Conservation (phyloP, 92 coral and sea anemone species). For the Porites cylindrica region DNA sequence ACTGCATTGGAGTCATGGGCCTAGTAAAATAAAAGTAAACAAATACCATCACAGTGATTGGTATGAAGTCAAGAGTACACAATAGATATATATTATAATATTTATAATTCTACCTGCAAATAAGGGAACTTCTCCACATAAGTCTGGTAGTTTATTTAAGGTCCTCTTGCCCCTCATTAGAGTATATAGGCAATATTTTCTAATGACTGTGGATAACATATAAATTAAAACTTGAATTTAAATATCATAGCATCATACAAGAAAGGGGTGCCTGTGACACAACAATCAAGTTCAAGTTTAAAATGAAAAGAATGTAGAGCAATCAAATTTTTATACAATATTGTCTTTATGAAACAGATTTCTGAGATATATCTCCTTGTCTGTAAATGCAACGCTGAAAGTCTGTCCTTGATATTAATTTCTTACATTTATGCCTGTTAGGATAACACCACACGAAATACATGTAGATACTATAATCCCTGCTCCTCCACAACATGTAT, state of each 20-base stretch:
- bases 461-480: slow-evolving; percentile 8
- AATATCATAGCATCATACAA: slow-evolving; percentile 28
- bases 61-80: slow-evolving; percentile 1
- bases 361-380: slow-evolving; percentile 2
- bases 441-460: slow-evolving; percentile 14
- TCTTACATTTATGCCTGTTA: slow-evolving; percentile 15
- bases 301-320: not conserved
- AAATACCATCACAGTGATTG: not conserved
- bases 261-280: slow-evolving; percentile 30
- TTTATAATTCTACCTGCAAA: slow-evolving; percentile 11
- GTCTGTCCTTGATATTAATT: slow-evolving; percentile 8
- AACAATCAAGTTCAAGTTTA: slow-evolving; percentile 6
- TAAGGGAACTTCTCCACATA: slow-evolving; percentile 2
- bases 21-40: slow-evolving; percentile 18
- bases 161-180: slow-evolving; percentile 2
- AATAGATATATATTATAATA: not conserved
- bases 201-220: slow-evolving; percentile 11
- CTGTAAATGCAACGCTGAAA: slow-evolving; percentile 26
- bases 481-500: slow-evolving; percentile 21
- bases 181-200: not conserved
- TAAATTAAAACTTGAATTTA: not conserved
- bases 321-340: slow-evolving; percentile 10
- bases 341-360: not conserved
- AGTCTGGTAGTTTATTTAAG: slow-evolving; percentile 1
- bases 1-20: slow-evolving; percentile 31